Conservation (phyloP, 2,888 invertebrate genomes). For the Harpalus rufipes region DNA sequence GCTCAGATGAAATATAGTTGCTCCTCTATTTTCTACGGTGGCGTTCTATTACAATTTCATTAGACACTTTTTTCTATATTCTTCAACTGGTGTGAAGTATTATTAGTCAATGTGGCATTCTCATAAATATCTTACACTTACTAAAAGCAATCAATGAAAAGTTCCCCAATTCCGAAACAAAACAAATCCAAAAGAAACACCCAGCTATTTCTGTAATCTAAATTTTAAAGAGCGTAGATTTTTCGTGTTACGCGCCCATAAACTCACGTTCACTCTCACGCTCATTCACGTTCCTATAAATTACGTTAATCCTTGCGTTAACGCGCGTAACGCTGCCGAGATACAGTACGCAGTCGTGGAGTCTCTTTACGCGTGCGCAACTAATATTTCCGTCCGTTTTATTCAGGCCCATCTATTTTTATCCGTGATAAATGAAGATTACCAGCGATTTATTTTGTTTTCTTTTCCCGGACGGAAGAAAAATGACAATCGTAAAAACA, state of each 20-base stretch:
- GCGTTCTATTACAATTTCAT: too few species aligned
- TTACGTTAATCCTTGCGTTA: conserved; percentile 57
- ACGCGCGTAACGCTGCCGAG: conserved; percentile 19
- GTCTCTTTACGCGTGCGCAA: not conserved
- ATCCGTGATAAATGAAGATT: conserved; percentile 66
- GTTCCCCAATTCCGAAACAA: not conserved
- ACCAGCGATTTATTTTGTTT: conserved; percentile 66
- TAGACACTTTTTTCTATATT: too few species aligned
- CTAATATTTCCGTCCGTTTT: conserved; percentile 59
- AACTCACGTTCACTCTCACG: conserved; percentile 19
- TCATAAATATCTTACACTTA: not conserved
- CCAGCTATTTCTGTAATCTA: conserved; percentile 22
- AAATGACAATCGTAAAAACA: conserved; percentile 66
- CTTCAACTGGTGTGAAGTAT: too few species aligned
- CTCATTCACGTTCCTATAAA: conserved; percentile 44
- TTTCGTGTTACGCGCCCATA: conserved; percentile 18
- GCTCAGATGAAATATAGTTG: too few species aligned
- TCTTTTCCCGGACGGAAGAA: conserved; percentile 63
- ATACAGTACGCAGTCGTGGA: conserved; percentile 32
- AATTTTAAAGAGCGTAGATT: conserved; percentile 48
- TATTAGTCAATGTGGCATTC: too few species aligned
- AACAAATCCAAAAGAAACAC: not conserved
- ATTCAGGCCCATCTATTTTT: conserved; percentile 65
- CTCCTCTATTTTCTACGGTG: too few species aligned
- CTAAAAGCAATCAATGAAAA: conserved; percentile 19